These are phyloP conservation scores for Ricordea florida DNA, from an alignment of 92 coral and sea anemone genomes.

Conservation along the genomic window DNA sequence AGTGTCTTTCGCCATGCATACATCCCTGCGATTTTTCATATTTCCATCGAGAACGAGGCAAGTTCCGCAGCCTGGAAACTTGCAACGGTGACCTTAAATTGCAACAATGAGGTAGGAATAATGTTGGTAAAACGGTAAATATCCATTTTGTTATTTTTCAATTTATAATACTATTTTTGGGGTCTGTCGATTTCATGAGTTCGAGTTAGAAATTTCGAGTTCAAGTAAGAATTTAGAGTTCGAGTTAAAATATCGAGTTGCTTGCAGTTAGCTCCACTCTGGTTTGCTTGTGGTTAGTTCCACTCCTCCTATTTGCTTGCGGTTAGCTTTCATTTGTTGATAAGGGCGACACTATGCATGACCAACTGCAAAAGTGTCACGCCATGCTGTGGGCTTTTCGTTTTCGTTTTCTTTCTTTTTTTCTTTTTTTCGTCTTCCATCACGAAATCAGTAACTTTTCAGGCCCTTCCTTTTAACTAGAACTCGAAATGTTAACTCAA, in stretches of 20 bases:
- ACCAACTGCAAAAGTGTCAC: too few species aligned
- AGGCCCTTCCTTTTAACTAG: too few species aligned
- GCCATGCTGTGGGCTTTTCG: not conserved
- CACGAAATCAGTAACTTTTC: too few species aligned
- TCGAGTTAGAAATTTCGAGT: too few species aligned
- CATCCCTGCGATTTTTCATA: conserved; percentile 2
- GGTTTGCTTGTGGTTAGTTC: not conserved
- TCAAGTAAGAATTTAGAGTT: not conserved
- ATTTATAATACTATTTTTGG: too few species aligned
- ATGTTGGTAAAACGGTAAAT: too few species aligned
- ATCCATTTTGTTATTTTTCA: too few species aligned
- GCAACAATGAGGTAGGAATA: too few species aligned
- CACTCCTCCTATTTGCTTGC: not conserved
- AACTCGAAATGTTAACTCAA: not conserved
- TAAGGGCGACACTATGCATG: not conserved
- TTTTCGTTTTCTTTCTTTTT: not conserved
- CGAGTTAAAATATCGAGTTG: not conserved
- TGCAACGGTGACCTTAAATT: not conserved
- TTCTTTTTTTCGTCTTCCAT: not conserved
- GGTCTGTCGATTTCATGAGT: too few species aligned
- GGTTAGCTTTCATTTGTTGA: not conserved
- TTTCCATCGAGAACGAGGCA: not conserved
- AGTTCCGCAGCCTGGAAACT: not conserved
- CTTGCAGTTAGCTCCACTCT: too few species aligned
- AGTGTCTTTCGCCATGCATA: not conserved